Evolutionary conservation across 2,888 invertebrate genomes (phyloP).

Genomic region (Drosophila tripunctata): DNA sequence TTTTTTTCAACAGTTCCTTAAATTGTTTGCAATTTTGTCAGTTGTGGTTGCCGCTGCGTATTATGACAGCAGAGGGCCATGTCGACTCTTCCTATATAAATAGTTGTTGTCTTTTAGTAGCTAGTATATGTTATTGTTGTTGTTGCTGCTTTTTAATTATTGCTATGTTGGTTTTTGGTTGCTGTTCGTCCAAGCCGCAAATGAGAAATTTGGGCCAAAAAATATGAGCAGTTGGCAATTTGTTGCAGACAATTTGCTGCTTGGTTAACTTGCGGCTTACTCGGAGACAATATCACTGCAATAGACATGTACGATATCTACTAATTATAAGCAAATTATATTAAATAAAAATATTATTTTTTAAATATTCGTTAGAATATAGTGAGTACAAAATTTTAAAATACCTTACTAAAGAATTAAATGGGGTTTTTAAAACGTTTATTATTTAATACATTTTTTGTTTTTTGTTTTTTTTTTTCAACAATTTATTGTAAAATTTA

Average conservation of each 20-base stretch:
- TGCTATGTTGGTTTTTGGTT: slow-evolving; percentile 47
- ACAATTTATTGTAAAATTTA: no score
- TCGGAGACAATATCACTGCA: slow-evolving; percentile 17
- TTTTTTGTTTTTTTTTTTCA: no score
- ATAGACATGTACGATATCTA: no score
- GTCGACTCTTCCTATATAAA: slow-evolving; percentile 54
- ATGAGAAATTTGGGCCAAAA: slow-evolving; percentile 49
- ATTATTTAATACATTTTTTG: no score
- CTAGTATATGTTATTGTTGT: slow-evolving; percentile 9
- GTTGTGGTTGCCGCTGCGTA: slow-evolving; percentile 62
- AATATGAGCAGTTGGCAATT: slow-evolving; percentile 43
- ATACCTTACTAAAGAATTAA: no score
- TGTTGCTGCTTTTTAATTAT: slow-evolving; percentile 60
- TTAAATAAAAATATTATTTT: no score
- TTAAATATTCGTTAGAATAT: no score
- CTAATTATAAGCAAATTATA: no score
- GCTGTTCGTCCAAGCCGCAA: slow-evolving; percentile 40
- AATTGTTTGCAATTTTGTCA: slow-evolving; percentile 76
- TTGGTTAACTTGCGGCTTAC: slow-evolving; percentile 19
- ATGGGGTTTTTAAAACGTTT: no score
- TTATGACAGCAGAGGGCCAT: slow-evolving; percentile 68
- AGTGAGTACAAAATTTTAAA: no score
- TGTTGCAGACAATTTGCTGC: slow-evolving; percentile 50
- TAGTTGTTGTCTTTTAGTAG: slow-evolving; percentile 45
- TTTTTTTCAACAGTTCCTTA: slow-evolving; percentile 54